Base-by-base conservation (phyloP, 2,888 invertebrate genomes). In the Steinernema scapterisci region DNA sequence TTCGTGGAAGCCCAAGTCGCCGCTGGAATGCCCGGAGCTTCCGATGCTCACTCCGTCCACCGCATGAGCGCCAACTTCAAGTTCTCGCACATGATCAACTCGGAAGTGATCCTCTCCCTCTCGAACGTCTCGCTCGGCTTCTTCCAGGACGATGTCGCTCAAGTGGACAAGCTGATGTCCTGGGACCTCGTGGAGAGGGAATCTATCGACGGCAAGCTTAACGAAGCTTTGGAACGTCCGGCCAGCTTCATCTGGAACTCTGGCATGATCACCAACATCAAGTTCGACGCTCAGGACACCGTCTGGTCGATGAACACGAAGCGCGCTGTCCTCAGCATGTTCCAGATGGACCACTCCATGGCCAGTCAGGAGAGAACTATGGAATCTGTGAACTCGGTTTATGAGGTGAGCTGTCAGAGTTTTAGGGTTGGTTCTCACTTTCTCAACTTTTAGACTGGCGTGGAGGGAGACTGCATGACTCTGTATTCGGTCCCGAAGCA, bases 291-390 rank as follows among this genome's bases (percentile, higher is more conserved):
- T 9, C 3, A 21, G 23, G 54, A 54, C 54, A 54, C 21, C 23
- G 23, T 23, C 5, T 86, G 85, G 85, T 81, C 84, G n/a, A 82
- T 76, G 75, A 86, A 86, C 79, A 77, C 85, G 79, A 86, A 86
- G 80, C 80, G 81, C 51, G 82, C 85, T 71, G 80, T 86, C 70
- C 73, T 86, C 77, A 85, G 83, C 78, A 81, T 84, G 82, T 77
- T 84, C 70, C 83, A 84, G 76, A 82, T 84, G 71, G 76, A 78
- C 79, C 78, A 38, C 38, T 3, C 38, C 38, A 38, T 38, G 38
- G 38, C 38, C 38, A 6, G 5, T 9, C 38, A 3, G 38, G 38
- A 38, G 9, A 38, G 38, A 9, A 9, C 38, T 38, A 3, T 6
- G 38, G 38, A 38, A 3, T 38, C 9, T 38, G 9, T 9, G 38